Conservation (phyloP, 2,888 invertebrate genomes). For the Oxytorus armatus region DNA sequence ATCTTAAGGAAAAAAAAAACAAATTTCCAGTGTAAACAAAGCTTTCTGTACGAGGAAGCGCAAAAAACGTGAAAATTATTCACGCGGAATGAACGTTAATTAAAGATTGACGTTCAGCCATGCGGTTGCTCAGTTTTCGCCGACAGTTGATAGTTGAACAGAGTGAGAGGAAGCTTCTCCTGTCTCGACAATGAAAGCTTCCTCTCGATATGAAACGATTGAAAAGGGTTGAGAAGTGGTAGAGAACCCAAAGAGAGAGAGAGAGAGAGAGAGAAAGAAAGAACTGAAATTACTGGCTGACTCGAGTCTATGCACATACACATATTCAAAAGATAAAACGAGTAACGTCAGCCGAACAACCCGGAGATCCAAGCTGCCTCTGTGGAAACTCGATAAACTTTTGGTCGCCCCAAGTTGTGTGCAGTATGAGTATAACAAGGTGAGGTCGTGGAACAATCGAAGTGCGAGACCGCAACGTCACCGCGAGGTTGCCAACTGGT, state of each 20-base stretch:
- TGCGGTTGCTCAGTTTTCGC: conserved; percentile 31
- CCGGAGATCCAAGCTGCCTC: not conserved
- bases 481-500: conserved; percentile 80
- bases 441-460: conserved; percentile 80
- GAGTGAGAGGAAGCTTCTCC: conserved; percentile 26
- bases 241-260: not conserved
- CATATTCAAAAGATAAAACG: conserved; percentile 25
- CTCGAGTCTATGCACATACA: conserved; percentile 11
- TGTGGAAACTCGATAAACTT: conserved; percentile 75
- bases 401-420: conserved; percentile 66
- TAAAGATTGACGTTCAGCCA: too few species aligned
- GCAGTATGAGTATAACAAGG: conserved; percentile 74
- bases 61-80: too few species aligned
- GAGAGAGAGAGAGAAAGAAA: conserved; percentile 40
- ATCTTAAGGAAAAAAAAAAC: too few species aligned
- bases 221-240: not conserved
- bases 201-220: conserved; percentile 43
- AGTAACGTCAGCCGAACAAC: conserved; percentile 38
- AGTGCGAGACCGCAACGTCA: conserved; percentile 79
- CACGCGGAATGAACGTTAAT: conserved; percentile 24
- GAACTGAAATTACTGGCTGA: conserved; percentile 58
- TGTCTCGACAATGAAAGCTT: conserved; percentile 56
- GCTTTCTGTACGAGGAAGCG: too few species aligned
- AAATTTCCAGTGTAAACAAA: too few species aligned
- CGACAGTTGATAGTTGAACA: conserved; percentile 56